Conservation (phyloP, 1,140 invertebrate species). For the Globodera ellingtonae region DNA sequence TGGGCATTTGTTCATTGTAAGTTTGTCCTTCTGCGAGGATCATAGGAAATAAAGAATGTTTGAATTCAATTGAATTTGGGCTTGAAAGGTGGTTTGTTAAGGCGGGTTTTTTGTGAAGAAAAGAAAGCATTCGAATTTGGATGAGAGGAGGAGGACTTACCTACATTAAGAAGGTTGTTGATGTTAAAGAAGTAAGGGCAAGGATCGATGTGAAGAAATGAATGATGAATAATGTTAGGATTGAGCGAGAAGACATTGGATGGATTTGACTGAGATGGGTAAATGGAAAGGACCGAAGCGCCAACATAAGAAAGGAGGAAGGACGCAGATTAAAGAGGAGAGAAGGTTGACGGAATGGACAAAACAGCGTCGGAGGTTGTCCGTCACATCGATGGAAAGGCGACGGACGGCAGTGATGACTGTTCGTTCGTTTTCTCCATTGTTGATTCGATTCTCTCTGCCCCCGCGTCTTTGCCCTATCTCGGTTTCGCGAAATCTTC, state of each 20-base stretch:
- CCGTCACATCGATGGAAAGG: neutral
- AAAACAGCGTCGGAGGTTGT: conserved; percentile 17
- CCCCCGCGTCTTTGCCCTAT: too few relatives aligned
- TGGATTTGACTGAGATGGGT: conserved; percentile 15
- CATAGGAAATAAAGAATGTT: too few relatives aligned
- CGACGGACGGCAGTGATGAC: neutral
- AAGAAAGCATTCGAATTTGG: neutral
- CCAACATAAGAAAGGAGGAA: conserved; percentile 3
- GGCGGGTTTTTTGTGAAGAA: too few relatives aligned
- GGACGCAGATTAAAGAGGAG: neutral
- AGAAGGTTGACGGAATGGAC: conserved; percentile 12
- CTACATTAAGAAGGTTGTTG: neutral
- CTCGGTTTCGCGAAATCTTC: too few relatives aligned
- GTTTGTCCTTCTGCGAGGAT: too few relatives aligned
- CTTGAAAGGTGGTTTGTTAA: too few relatives aligned
- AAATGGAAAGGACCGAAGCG: conserved; percentile 15
- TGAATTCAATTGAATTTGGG: too few relatives aligned
- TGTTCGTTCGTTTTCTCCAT: too few relatives aligned
- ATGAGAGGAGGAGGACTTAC: neutral
- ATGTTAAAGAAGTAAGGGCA: neutral
- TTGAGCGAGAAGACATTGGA: conserved; percentile 18
- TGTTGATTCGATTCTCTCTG: too few relatives aligned
- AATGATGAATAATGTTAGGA: conserved; percentile 11
- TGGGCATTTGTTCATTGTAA: too few relatives aligned
- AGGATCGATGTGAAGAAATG: neutral